Percentiles rank a stretch among this genome's conserved stretches.
Evolutionary conservation across 1,140 invertebrate genomes (phyloP).

Genomic region (Drosophila saltans): DNA sequence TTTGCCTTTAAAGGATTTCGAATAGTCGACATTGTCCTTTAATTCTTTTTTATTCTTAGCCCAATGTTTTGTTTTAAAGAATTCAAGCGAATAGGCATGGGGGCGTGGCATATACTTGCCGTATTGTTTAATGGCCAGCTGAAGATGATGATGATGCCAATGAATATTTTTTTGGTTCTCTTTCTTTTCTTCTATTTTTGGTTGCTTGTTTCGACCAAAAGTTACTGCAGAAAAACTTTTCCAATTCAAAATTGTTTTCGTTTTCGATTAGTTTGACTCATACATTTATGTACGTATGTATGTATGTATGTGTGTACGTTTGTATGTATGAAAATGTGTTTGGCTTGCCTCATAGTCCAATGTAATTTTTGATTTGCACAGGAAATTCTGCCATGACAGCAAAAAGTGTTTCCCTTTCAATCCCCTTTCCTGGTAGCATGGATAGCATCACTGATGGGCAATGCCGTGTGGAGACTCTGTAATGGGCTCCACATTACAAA

Average conservation of each 20-base stretch:
- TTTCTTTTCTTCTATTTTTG: slow-evolving; percentile 2
- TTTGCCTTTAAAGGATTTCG: background rate
- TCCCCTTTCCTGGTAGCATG: background rate
- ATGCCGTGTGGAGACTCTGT: slow-evolving; percentile 20
- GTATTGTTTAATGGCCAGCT: slow-evolving; percentile 29
- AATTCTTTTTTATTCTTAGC: slow-evolving; percentile 11
- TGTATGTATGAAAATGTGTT: too few species aligned
- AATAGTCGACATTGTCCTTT: background rate
- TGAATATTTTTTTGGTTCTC: slow-evolving; percentile 30
- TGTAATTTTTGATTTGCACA: slow-evolving; percentile 63
- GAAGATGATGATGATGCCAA: slow-evolving; percentile 63
- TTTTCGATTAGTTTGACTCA: slow-evolving; percentile 55
- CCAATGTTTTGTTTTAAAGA: slow-evolving; percentile 50
- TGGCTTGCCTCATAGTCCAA: slow-evolving; percentile 14
- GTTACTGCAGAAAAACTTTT: slow-evolving; percentile 62
- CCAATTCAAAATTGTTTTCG: slow-evolving; percentile 70
- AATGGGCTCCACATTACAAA: slow-evolving; percentile 52
- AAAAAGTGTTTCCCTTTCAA: background rate
- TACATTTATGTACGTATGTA: slow-evolving; percentile 56
- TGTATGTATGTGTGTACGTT: too few species aligned
- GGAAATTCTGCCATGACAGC: slow-evolving; percentile 38
- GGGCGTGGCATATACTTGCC: slow-evolving; percentile 22
- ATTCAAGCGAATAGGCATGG: slow-evolving; percentile 49
- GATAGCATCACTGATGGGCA: background rate
- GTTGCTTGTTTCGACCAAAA: slow-evolving; percentile 42